Evolutionary conservation across 2,888 invertebrate species (phyloP).

Genomic region (Yponomeuta plumbellus): DNA sequence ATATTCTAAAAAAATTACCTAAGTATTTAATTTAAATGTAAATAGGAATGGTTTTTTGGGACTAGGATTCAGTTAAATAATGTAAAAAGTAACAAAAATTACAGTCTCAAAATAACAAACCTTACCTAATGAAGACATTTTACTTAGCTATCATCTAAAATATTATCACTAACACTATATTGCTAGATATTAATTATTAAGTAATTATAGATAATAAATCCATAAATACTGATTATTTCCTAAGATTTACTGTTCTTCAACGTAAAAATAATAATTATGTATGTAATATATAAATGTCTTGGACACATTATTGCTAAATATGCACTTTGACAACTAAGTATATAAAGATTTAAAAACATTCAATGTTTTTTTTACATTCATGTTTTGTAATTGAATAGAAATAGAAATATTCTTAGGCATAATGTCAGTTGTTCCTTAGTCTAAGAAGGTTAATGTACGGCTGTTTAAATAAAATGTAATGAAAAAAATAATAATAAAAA

Average conservation of each 20-base stretch:
- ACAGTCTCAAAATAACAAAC: conserved; percentile 23
- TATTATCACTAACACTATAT: conserved; percentile 68
- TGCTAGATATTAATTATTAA: conserved; percentile 54
- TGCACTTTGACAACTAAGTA: background rate
- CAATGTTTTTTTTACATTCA: background rate
- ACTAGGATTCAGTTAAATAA: background rate
- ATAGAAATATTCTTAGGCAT: background rate
- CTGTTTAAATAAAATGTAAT: background rate
- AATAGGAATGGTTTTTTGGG: background rate
- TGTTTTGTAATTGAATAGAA: background rate
- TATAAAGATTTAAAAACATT: conserved; percentile 3
- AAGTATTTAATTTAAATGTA: background rate
- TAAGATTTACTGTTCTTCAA: background rate
- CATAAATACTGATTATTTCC: conserved; percentile 46
- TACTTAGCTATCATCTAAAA: conserved; percentile 29
- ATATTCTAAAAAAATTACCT: background rate
- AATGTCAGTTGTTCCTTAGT: background rate
- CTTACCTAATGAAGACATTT: background rate
- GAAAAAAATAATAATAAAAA: background rate
- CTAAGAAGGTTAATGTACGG: background rate
- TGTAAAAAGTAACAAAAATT: background rate
- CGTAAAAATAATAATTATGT: background rate
- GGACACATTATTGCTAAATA: conserved; percentile 12
- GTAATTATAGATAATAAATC: conserved; percentile 59
- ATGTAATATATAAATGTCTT: background rate